Conservation (phyloP, 2,888 invertebrate species). For the Nomada ruficornis region DNA sequence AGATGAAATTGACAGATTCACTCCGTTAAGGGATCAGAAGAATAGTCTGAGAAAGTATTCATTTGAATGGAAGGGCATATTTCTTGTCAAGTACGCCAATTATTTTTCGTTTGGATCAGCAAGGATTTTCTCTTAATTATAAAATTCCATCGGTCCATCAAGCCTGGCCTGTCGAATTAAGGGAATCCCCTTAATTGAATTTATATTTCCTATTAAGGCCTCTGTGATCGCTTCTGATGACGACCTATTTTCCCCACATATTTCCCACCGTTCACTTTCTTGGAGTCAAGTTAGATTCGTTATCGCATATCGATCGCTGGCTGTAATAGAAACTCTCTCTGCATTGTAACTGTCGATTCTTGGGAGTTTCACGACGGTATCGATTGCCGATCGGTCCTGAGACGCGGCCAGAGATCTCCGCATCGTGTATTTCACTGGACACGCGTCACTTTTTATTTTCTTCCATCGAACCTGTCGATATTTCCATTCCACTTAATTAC, state of each 20-base stretch:
- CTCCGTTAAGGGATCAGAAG: no score
- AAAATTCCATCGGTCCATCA: neutral
- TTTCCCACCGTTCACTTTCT: conserved; percentile 22
- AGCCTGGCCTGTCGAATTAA: neutral
- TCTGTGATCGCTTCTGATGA: neutral
- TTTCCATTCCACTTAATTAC: conserved; percentile 43
- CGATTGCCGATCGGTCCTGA: conserved; percentile 1
- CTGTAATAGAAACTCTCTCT: conserved; percentile 14
- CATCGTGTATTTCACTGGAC: conserved; percentile 8
- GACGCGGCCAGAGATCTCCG: conserved; percentile 5
- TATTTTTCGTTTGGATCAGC: neutral
- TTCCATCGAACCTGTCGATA: conserved; percentile 1
- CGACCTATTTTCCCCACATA: conserved; percentile 14
- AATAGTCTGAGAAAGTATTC: no score
- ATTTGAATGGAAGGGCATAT: neutral
- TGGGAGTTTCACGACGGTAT: conserved; percentile 20
- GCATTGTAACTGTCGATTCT: conserved; percentile 18
- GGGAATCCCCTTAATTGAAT: neutral
- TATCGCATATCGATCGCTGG: conserved; percentile 10
- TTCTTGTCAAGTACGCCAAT: neutral
- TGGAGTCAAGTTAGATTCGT: neutral
- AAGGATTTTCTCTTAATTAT: no score
- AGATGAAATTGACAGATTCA: neutral
- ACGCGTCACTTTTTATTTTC: conserved; percentile 35
- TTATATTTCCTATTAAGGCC: neutral